phyloP scores from a whole-genome alignment of 1,140 invertebrate genomes.

The Euglossa dilemma region DNA sequence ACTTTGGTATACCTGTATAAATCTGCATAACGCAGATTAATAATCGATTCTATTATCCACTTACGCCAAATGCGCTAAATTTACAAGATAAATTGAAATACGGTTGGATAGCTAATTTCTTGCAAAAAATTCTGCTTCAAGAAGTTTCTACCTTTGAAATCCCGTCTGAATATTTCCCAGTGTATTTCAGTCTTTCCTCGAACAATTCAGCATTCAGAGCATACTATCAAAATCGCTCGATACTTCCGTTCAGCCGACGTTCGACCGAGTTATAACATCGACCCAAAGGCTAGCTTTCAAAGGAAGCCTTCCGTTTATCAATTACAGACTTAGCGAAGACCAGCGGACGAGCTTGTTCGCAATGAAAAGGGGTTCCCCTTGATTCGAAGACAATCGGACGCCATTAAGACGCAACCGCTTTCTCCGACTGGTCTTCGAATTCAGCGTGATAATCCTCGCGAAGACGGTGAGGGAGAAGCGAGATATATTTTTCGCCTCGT shows the following conservation, averaged over 20 bases:
- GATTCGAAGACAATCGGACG: background rate
- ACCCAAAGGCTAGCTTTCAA: background rate
- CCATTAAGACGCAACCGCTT: background rate
- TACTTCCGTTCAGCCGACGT: background rate
- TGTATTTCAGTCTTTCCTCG: background rate
- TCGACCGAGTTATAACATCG: background rate
- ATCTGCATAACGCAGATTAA: too few relatives aligned
- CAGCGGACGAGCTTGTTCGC: background rate
- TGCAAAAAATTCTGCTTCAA: too few relatives aligned
- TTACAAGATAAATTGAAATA: too few relatives aligned
- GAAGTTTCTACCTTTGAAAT: too few relatives aligned
- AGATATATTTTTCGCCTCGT: constrained; percentile 5
- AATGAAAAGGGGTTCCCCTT: background rate
- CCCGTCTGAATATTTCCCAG: too few relatives aligned
- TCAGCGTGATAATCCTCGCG: background rate
- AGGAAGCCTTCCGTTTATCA: background rate
- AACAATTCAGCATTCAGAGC: background rate
- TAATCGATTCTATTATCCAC: too few relatives aligned
- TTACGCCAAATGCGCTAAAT: too few relatives aligned
- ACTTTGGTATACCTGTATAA: too few relatives aligned
- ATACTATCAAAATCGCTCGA: background rate
- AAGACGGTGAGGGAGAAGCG: too few relatives aligned
- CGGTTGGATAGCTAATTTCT: too few relatives aligned
- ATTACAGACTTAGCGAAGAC: background rate
- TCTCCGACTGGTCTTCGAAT: background rate